Conservation (phyloP, 2,888 invertebrate genomes). For the Drosophila pseudotalamancana region DNA sequence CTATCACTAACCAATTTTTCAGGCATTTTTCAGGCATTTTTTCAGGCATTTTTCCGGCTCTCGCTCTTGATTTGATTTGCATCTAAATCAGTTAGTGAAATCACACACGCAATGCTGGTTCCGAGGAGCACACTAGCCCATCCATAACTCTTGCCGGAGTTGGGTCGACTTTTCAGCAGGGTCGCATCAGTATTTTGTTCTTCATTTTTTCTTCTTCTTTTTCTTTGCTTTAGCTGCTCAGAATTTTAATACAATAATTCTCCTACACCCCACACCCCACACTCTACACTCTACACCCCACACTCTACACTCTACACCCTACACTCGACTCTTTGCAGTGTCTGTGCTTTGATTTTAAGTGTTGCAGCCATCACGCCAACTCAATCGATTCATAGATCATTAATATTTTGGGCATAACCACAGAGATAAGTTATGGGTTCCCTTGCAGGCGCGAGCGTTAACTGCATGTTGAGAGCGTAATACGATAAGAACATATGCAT, state of each 20-base stretch:
- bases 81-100: conserved; percentile 76
- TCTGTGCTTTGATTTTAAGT: conserved; percentile 73
- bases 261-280: conserved; percentile 4
- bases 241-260: conserved; percentile 66
- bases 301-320: no score
- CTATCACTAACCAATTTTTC: conserved; percentile 57
- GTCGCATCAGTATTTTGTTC: conserved; percentile 41
- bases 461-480: conserved; percentile 54
- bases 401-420: conserved; percentile 73
- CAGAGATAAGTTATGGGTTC: conserved; percentile 72
- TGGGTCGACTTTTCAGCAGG: conserved; percentile 58
- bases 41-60: conserved; percentile 46
- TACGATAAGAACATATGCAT: conserved; percentile 30
- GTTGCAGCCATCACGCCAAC: conserved; percentile 62
- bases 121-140: conserved; percentile 27
- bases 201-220: no score
- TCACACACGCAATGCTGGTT: conserved; percentile 38
- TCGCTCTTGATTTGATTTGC: conserved; percentile 75
- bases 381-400: conserved; percentile 65
- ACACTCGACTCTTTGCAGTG: no score
- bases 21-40: conserved; percentile 52
- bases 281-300: no score
- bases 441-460: conserved; percentile 33
- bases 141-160: conserved; percentile 70
- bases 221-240: conserved; percentile 43